Base-by-base conservation (phyloP, 2,113 vertebrate genomes). In the Datnioides undecimradiatus region DNA sequence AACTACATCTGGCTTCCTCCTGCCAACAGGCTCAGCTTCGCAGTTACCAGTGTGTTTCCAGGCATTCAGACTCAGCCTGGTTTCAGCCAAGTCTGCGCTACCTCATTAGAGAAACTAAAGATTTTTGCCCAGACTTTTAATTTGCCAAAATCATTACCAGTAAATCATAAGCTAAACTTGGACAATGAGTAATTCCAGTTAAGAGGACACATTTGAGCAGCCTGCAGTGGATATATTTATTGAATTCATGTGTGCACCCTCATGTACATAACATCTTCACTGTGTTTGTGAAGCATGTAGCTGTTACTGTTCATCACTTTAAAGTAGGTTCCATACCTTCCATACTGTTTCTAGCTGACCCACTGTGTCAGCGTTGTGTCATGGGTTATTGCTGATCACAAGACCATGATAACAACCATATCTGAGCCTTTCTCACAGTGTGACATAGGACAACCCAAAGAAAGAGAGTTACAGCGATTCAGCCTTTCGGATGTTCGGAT, bases 21-120 rank as follows among this genome's bases (percentile, higher is more conserved):
- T 67, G 80, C 75, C 82, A 82, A 62, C 51, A 80, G 71, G 48
- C 74, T 64, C 38, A 34, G 46, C 57, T 31, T 36, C 49, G 10
- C 23, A 23, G 9, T 63, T 76, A 71, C 48, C 60, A 49, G 40
- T 51, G 21, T 49, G 54, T 72, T 87, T 74, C 59, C 66, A 84
- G 54, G 58, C 58, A 76, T 51, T 60, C 68, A 38, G 11, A 77
- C 40, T 25, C 25, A 75, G 57, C 29, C 23, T 83, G 17, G 25
- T 48, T 55, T 80, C 36, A 70, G 66, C 46, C 72, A 43, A 62
- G 41, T 75, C 43, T 68, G 25, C 16, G 46, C 71, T 63, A 49
- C 45, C 43, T 54, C 58, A 70, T 75, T 49, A 80, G 45, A 51
- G 21, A 27, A 71, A 69, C 55, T 69, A 74, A 78, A 65, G 6